Evolutionary conservation across 92 coral and sea anemone genomes (phyloP), one percentile per base, ranked within the genome.

Genomic region (Siderastrea siderea): DNA sequence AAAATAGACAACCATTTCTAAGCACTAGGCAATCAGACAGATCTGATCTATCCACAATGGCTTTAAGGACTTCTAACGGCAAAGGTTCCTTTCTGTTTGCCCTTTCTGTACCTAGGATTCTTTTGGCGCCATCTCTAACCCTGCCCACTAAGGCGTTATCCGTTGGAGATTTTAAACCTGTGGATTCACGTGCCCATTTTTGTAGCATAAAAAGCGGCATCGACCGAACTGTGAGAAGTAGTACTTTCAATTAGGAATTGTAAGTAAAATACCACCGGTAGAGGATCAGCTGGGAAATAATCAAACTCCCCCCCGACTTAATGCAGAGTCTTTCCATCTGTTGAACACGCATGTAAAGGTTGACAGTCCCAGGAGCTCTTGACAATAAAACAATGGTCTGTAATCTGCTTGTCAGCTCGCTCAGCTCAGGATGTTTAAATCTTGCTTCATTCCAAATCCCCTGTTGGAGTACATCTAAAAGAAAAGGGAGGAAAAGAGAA

Each of bases 1-100:
- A 44, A 90, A 81, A 75, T 79, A 92, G 47, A 55, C 91, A 91
- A 45, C 82, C 89, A 54, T 87, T 91, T 62, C 92, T 69, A 12
- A 87, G 75, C 61, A 67, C 79, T 3, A 84, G 73, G 2, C 75
- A 14, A 59, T 88, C 78, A 1, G 86, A 79, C 55, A 88, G 53
- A 60, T 84, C 84, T 15, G 95, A 86, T 0, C 67, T 86, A 5
- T n/a, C 11, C 6, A 78, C 68, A 19, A 88, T 78, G 0, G 51
- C 84, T 44, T 78, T 87, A 49, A 92, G 47, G 54, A 87, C 48
- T 47, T 88, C 92, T 7, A 83, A 11, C 1, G 92, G 13, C n/a
- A 88, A 45, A 0, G 92, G 92, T 79, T 75, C 92, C 47, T 87
- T 91, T 62, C 94, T 78, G 60, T 87, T 70, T 7, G 1, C 48